A percentile compares a stretch with the other conserved stretches of the same genome.
These are phyloP conservation scores for Dipus sagitta DNA, from an alignment of 2,797 vertebrate species.

Conservation along the genomic window DNA sequence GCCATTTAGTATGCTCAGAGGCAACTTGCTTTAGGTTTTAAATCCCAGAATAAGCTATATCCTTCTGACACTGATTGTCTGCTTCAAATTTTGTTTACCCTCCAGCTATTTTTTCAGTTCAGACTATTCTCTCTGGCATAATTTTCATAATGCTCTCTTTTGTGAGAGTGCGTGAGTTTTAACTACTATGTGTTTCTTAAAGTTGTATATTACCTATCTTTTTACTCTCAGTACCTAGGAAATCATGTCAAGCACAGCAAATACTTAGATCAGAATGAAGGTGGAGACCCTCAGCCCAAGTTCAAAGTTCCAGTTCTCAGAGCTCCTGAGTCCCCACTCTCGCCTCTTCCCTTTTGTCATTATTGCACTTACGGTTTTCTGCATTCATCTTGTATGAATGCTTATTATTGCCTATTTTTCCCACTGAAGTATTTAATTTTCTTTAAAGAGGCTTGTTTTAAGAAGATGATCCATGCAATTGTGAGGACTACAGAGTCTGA, in stretches of 20 bases:
- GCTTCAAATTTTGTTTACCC: slow-evolving; percentile 57
- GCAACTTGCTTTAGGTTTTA: slow-evolving; percentile 73
- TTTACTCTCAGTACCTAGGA: slow-evolving; percentile 11
- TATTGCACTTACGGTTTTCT: not conserved
- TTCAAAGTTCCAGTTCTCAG: not conserved
- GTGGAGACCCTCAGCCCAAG: not conserved
- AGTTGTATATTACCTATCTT: slow-evolving; percentile 35
- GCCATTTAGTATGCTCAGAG: slow-evolving; percentile 73
- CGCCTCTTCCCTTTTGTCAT: not conserved
- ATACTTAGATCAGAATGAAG: not conserved
- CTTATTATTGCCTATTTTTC: not conserved
- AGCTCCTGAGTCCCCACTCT: not conserved
- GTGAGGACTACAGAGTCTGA: not conserved
- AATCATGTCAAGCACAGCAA: not conserved
- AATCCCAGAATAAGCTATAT: slow-evolving; percentile 38
- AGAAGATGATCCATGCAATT: not conserved
- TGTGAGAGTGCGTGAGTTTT: not conserved
- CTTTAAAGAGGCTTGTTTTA: slow-evolving; percentile 10
- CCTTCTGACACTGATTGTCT: slow-evolving; percentile 70
- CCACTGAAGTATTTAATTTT: not conserved
- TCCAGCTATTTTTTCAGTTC: slow-evolving; percentile 12
- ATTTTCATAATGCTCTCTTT: not conserved
- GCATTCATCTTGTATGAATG: not conserved
- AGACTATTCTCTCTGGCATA: not conserved
- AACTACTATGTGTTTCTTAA: not conserved